These are phyloP conservation scores for Xestia xanthographa DNA, from an alignment of 2,888 invertebrate genomes.

Conservation along the genomic window DNA sequence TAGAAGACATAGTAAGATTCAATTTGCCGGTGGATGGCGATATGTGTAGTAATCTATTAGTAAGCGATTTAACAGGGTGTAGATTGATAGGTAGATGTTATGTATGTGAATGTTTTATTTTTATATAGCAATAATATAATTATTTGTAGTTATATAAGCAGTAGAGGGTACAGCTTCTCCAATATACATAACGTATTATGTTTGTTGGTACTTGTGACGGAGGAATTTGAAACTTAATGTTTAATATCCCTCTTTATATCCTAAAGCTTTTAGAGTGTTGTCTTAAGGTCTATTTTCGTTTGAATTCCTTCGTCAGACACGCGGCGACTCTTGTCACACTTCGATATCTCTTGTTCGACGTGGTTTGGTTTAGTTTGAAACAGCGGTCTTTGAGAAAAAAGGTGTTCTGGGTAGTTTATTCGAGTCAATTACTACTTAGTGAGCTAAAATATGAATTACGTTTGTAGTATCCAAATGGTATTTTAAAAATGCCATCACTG, in stretches of 20 bases:
- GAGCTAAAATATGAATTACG: slow-evolving; percentile 5
- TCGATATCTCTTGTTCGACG: slow-evolving; percentile 64
- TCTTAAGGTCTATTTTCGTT: slow-evolving; percentile 44
- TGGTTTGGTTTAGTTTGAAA: slow-evolving; percentile 40
- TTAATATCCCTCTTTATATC: not conserved
- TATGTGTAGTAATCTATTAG: slow-evolving; percentile 61
- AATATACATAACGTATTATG: slow-evolving; percentile 65
- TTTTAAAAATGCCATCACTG: not conserved
- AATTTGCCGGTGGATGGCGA: slow-evolving; percentile 69
- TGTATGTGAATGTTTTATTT: slow-evolving; percentile 85
- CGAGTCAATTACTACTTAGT: not conserved
- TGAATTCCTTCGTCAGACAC: slow-evolving; percentile 71
- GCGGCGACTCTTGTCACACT: slow-evolving; percentile 77
- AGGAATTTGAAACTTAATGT: slow-evolving; percentile 69
- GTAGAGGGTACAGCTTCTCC: slow-evolving; percentile 82
- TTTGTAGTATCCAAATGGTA: not conserved
- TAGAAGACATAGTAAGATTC: slow-evolving; percentile 57
- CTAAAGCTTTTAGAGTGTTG: not conserved
- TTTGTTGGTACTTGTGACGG: slow-evolving; percentile 69
- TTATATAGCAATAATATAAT: slow-evolving; percentile 71
- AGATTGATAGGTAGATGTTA: slow-evolving; percentile 89
- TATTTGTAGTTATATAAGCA: slow-evolving; percentile 75
- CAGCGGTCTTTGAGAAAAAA: slow-evolving; percentile 28
- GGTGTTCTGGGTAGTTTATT: slow-evolving; percentile 19
- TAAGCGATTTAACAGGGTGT: slow-evolving; percentile 73